Conservation (phyloP, 2,888 invertebrate genomes). For the Aplocera efformata region DNA sequence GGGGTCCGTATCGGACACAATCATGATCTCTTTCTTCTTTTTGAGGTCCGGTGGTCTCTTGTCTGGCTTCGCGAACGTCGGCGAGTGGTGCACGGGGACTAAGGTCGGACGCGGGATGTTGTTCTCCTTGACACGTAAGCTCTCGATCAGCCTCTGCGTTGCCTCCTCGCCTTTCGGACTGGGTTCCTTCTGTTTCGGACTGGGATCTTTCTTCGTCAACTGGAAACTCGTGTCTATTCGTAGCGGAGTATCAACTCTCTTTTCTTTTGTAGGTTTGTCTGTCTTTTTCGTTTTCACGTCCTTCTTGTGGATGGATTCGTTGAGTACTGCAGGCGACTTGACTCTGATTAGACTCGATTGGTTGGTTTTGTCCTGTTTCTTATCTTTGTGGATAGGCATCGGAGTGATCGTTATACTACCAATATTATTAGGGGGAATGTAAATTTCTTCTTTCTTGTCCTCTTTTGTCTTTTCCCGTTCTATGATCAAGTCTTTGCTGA, state of each 20-base stretch:
- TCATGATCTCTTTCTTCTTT: constrained; percentile 66
- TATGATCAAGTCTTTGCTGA: constrained; percentile 54
- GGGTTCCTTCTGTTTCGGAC: constrained; percentile 12
- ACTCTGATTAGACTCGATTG: constrained; percentile 54
- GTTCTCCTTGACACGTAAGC: constrained; percentile 58
- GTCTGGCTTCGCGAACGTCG: constrained; percentile 69
- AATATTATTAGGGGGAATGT: constrained; percentile 64
- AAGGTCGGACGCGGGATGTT: constrained; percentile 64
- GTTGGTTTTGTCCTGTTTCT: constrained; percentile 36
- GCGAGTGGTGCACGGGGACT: constrained; percentile 64
- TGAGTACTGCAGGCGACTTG: constrained; percentile 68
- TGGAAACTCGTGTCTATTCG: constrained; percentile 60
- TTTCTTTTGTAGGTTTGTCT: constrained; percentile 38
- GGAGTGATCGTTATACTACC: constrained; percentile 75
- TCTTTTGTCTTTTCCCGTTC: constrained; percentile 52
- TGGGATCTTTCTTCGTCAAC: constrained; percentile 32
- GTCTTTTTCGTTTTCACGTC: constrained; percentile 24
- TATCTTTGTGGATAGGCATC: constrained; percentile 48
- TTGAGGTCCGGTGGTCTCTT: constrained; percentile 65
- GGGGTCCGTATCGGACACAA: constrained; percentile 66
- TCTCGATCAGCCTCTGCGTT: constrained; percentile 58
- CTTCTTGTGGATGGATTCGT: constrained; percentile 63
- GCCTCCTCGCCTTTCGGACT: constrained; percentile 7
- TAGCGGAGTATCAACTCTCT: constrained; percentile 46
- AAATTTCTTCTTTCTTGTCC: constrained; percentile 54